These are phyloP conservation scores for Dolichoris vasculosae DNA, from an alignment of 1,140 invertebrate species.

Conservation along the genomic window DNA sequence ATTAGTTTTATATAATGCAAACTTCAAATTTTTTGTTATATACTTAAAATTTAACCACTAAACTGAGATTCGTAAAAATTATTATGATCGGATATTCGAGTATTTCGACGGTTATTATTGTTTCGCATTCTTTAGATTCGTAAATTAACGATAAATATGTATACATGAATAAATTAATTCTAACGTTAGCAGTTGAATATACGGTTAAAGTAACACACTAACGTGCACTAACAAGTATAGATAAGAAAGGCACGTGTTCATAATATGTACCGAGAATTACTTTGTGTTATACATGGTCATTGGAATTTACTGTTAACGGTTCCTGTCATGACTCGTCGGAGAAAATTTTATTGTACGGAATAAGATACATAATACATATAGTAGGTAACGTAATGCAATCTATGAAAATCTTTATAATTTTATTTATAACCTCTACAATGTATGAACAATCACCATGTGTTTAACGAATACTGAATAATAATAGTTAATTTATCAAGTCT, in stretches of 20 bases:
- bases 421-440: background rate
- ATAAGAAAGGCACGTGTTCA: constrained; percentile 13
- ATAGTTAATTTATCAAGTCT: background rate
- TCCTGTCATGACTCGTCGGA: background rate
- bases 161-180: background rate
- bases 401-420: background rate
- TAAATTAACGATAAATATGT: background rate
- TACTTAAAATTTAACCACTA: no score
- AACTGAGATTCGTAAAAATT: background rate
- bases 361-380: background rate
- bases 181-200: background rate
- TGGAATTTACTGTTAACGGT: constrained; percentile 21
- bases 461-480: background rate
- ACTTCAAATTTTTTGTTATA: no score
- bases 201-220: constrained; percentile 7
- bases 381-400: background rate
- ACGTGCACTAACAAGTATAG: constrained; percentile 21
- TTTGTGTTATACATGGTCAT: constrained; percentile 18
- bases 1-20: no score
- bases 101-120: background rate
- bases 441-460: background rate
- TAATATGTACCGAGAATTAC: constrained; percentile 26
- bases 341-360: constrained; percentile 2
- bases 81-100: background rate
- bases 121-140: background rate